A percentile compares a stretch with the other conserved stretches of the same genome.
Evolutionary conservation across 1,140 invertebrate species (phyloP).

Genomic region (Achatina immaculata): DNA sequence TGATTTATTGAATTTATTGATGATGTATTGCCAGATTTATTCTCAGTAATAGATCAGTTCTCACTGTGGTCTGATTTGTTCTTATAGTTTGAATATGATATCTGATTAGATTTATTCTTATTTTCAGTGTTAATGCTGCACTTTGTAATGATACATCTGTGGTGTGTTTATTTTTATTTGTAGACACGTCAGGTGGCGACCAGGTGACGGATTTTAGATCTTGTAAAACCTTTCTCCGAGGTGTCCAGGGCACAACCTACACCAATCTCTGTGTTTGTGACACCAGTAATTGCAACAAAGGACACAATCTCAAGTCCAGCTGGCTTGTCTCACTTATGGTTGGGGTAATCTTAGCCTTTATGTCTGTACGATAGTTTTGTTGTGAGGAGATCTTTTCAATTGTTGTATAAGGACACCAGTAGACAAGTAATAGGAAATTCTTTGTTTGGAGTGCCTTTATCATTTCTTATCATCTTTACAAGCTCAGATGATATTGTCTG

Average conservation of each 20-base stretch:
- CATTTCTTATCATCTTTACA: too few species aligned
- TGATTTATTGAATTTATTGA: too few species aligned
- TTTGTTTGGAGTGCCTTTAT: too few species aligned
- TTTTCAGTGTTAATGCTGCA: too few species aligned
- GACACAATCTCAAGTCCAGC: not conserved
- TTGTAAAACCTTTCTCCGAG: constrained; percentile 23
- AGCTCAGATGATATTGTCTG: too few species aligned
- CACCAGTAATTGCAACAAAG: constrained; percentile 27
- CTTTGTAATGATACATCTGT: not conserved
- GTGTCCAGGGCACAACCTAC: constrained; percentile 27
- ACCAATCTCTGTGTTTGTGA: constrained; percentile 30
- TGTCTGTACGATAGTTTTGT: not conserved
- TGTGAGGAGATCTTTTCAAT: not conserved
- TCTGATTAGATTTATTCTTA: too few species aligned
- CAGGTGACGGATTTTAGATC: constrained; percentile 22
- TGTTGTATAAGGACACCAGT: too few species aligned
- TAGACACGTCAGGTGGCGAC: constrained; percentile 18
- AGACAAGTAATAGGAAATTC: too few species aligned
- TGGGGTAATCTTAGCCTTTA: not conserved
- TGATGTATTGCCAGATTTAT: too few species aligned
- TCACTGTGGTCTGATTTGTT: too few species aligned
- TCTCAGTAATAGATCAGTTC: too few species aligned
- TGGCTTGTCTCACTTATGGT: not conserved
- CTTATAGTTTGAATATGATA: too few species aligned
- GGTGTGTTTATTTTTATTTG: not conserved